Evolutionary conservation across 2,113 vertebrate genomes (phyloP), one percentile per base, ranked within the genome.

Genomic region (Cololabis saira): DNA sequence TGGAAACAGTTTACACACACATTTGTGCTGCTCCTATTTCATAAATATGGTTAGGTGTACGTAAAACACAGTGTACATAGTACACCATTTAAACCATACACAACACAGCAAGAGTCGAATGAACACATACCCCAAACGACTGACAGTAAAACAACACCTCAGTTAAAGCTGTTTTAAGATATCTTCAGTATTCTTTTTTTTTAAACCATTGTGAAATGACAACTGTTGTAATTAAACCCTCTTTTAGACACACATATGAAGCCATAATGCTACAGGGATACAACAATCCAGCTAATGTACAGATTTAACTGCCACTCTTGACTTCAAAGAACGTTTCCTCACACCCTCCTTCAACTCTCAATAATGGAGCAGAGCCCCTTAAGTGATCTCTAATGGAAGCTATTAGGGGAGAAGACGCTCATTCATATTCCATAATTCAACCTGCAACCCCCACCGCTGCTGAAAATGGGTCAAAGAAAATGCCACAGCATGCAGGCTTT

Each of bases 311-410:
- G 42, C 27, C 76, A 69, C 81, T 84, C 61, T 44, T 50, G 67
- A 75, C 54, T 80, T 80, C 65, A 67, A 61, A 79, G 70, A 79
- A 64, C 44, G 74, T 71, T 54, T 49, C 67, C 84, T 84, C 81
- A 77, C 82, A 80, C 82, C 63, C 64, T 52, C 67, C 59, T 66
- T 54, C 80, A 79, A 71, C 74, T 81, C 84, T 86, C 75, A 74
- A 78, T 84, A 86, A 89, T 87, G 87, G 84, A 80, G 86, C 73
- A 56, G 57, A 51, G 84, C 76, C 84, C 82, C 84, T 88, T 88
- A 89, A 89, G 84, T 89, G 87, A 84, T 89, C 84, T 70, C 83
- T 87, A 89, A 89, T 89, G 84, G 89, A 88, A 62, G 79, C 87
- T 87, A 81, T 86, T 86, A 81, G 16, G 71, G 89, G 80, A 84